These are phyloP conservation scores for Corapipo altera DNA, from an alignment of 2,113 vertebrate species.

Conservation along the genomic window DNA sequence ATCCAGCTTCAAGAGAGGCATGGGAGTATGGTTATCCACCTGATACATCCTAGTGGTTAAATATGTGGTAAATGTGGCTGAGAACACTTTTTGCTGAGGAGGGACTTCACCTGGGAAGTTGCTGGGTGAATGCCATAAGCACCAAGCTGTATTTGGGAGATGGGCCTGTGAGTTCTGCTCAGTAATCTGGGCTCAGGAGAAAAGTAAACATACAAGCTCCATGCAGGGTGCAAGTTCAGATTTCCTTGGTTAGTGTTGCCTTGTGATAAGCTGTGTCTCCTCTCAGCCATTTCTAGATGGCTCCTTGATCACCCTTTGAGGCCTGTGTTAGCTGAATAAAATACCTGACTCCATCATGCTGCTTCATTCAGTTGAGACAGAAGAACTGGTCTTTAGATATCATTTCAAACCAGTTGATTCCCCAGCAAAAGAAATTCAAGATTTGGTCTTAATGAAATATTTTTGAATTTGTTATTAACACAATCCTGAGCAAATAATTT, in stretches of 20 bases:
- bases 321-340: not conserved
- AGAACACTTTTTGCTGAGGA: not conserved
- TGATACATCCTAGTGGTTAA: not conserved
- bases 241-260: not conserved
- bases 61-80: not conserved
- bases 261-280: not conserved
- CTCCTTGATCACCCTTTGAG: not conserved
- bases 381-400: not conserved
- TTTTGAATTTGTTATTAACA: not conserved
- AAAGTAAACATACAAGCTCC: not conserved
- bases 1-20: not conserved
- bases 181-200: not conserved
- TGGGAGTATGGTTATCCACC: not conserved
- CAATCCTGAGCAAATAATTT: not conserved
- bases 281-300: not conserved
- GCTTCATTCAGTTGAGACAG: not conserved
- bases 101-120: not conserved
- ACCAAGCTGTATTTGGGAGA: not conserved
- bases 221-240: not conserved
- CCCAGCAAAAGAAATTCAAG: not conserved
- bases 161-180: not conserved
- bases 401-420: not conserved
- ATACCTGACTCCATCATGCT: rapidly evolving
- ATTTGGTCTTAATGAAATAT: not conserved
- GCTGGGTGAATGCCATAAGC: not conserved